Evolutionary conservation across 2,888 invertebrate genomes (phyloP), one percentile per base, ranked within the genome.

Genomic region (Norana najaformis): DNA sequence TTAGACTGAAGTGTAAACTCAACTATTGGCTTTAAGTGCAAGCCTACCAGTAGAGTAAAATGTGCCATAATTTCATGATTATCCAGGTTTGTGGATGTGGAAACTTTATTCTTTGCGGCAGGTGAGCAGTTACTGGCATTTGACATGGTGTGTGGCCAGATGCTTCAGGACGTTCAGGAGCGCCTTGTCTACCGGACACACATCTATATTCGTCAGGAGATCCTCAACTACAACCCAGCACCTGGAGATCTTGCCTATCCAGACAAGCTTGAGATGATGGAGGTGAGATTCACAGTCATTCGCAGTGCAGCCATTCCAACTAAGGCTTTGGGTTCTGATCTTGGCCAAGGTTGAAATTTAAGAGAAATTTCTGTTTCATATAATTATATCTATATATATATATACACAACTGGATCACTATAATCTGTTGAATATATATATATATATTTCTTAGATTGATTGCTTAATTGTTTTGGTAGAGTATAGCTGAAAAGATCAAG

Each of bases 231-330:
- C 93, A 93, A 97, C 91, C 98, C 99, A 0, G 98, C 98, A 23
- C 96, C 97, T 11, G 99, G 99, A 0, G 99, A 99, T 95, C 96
- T 99, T 91, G 98, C 99, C 0, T 99, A 99, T 96, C 99, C 99
- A 0, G 98, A 98, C 93, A 99, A 99, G 95, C 95, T 99, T 91
- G 96, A 97, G 95, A 98, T 99, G 97, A 99, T 99, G 98, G 98
- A 98, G 96, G 97, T 94, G 90, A 69, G 91, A 36, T 11, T 5
- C n/a, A 11, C 20, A 35, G n/a, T 82, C 35, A 14, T 36, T 82
- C 36, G 82, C 23, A 35, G 83, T 20, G 30, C 36, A n/a, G 47
- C 34, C 23, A 35, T 88, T 23, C 37, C 34, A 4, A 3, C n/a
- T 6, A 20, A 23, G 85, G 18, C n/a, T 85, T 23, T 36, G 85